Evolutionary conservation across 2,797 vertebrate genomes (phyloP).

Genomic region (Nyctalus aviator): DNA sequence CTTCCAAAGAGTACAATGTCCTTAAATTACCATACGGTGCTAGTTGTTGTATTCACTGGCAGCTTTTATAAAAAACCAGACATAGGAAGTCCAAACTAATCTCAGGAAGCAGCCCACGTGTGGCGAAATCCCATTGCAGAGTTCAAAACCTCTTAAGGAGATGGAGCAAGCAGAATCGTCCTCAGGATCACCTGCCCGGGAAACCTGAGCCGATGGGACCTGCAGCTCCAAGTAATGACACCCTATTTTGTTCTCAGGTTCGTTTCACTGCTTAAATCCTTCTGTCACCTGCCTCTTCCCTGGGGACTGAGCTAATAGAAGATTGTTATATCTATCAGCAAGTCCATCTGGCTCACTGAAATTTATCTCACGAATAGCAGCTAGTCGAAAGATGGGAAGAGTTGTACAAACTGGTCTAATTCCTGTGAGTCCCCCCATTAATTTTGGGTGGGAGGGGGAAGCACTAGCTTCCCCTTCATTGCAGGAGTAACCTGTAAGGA

Average conservation of each 20-base stretch:
- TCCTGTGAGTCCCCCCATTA: not conserved
- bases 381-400: not conserved
- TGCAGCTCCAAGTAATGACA: conserved; percentile 55
- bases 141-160: conserved; percentile 52
- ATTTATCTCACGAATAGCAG: conserved; percentile 60
- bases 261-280: conserved; percentile 60
- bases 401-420: conserved; percentile 1
- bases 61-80: conserved; percentile 41
- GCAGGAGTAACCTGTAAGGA: not conserved
- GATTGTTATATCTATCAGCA: conserved; percentile 61
- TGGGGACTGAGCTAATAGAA: conserved; percentile 61
- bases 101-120: conserved; percentile 21
- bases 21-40: conserved; percentile 51
- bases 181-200: conserved; percentile 59
- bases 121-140: not conserved
- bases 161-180: not conserved
- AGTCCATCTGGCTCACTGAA: conserved; percentile 71
- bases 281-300: conserved; percentile 80
- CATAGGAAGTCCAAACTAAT: conserved; percentile 43
- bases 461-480: not conserved
- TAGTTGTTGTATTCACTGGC: conserved; percentile 3
- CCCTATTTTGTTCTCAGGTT: conserved; percentile 67
- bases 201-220: conserved; percentile 43
- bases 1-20: conserved; percentile 57
- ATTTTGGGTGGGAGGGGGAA: not conserved